These are phyloP conservation scores for Molanna angustata DNA, from an alignment of 2,888 invertebrate genomes.

Conservation along the genomic window DNA sequence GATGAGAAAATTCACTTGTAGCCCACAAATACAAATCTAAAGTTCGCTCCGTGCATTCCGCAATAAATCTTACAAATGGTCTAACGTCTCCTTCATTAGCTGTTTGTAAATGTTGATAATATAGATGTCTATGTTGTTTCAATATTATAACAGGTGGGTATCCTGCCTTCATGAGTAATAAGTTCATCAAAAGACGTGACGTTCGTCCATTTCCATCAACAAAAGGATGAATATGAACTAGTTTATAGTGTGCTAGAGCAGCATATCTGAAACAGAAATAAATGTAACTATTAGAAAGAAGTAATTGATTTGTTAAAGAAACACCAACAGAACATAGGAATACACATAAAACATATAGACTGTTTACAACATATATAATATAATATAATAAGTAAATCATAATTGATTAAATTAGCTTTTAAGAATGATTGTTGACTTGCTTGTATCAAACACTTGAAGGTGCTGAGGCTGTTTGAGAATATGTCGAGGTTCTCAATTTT, in stretches of 20 bases:
- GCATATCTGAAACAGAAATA: slow-evolving; percentile 69
- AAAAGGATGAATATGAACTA: slow-evolving; percentile 97
- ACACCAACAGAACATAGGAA: too few species aligned
- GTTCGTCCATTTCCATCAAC: slow-evolving; percentile 96
- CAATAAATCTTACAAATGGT: slow-evolving; percentile 95
- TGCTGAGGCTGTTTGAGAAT: too few species aligned
- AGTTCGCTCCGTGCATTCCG: slow-evolving; percentile 86
- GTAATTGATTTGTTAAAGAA: too few species aligned
- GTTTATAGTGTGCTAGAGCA: slow-evolving; percentile 93
- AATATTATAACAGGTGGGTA: slow-evolving; percentile 94
- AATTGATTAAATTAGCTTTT: too few species aligned
- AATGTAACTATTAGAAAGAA: too few species aligned
- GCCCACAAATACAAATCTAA: slow-evolving; percentile 85
- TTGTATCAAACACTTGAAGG: too few species aligned
- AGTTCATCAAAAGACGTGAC: slow-evolving; percentile 92
- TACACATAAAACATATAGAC: too few species aligned
- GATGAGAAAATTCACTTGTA: slow-evolving; percentile 68
- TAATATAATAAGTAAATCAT: too few species aligned
- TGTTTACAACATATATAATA: too few species aligned
- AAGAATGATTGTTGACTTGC: too few species aligned
- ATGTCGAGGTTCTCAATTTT: too few species aligned
- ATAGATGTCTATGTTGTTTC: slow-evolving; percentile 79
- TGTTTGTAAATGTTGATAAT: slow-evolving; percentile 84
- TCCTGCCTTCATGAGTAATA: slow-evolving; percentile 91
- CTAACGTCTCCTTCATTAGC: slow-evolving; percentile 94